Conservation (phyloP, 2,113 vertebrate species). For the Megaleporinus macrocephalus region DNA sequence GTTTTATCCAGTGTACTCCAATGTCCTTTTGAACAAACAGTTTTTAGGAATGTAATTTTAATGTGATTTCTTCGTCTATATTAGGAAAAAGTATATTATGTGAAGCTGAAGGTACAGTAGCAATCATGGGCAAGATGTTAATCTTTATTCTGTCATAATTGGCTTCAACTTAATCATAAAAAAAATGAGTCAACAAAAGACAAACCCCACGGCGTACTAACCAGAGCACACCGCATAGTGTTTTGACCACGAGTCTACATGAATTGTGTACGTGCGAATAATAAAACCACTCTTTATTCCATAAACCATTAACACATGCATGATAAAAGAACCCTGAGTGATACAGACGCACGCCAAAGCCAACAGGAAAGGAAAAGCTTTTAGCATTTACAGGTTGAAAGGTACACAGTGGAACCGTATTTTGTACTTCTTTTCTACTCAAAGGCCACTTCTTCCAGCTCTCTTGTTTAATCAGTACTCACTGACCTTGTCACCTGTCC, state of each 20-base stretch:
- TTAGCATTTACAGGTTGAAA: slow-evolving; percentile 26
- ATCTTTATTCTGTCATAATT: not conserved
- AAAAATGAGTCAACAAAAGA: not conserved
- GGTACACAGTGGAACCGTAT: slow-evolving; percentile 41
- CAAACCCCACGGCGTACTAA: not conserved
- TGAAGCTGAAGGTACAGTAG: not conserved
- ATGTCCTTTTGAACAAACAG: too few relatives aligned
- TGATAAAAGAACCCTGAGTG: not conserved
- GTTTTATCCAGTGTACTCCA: too few relatives aligned
- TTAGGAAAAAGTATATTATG: too few relatives aligned
- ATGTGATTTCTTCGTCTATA: too few relatives aligned
- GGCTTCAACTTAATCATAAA: not conserved
- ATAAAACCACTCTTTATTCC: not conserved
- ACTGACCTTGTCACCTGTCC: slow-evolving; percentile 62
- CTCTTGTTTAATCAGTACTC: slow-evolving; percentile 63
- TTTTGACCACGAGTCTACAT: not conserved
- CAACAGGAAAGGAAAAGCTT: slow-evolving; percentile 19
- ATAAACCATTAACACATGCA: slow-evolving; percentile 5
- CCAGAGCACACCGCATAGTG: not conserved
- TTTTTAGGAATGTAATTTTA: too few relatives aligned
- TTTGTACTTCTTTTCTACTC: slow-evolving; percentile 32
- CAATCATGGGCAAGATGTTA: too few relatives aligned
- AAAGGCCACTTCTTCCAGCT: slow-evolving; percentile 49
- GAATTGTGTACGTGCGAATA: not conserved
- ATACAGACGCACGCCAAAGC: not conserved